Percentiles rank a stretch among this genome's conserved stretches.
phyloP scores from a whole-genome alignment of 2,113 vertebrate species.

The Pseudorasbora parva region DNA sequence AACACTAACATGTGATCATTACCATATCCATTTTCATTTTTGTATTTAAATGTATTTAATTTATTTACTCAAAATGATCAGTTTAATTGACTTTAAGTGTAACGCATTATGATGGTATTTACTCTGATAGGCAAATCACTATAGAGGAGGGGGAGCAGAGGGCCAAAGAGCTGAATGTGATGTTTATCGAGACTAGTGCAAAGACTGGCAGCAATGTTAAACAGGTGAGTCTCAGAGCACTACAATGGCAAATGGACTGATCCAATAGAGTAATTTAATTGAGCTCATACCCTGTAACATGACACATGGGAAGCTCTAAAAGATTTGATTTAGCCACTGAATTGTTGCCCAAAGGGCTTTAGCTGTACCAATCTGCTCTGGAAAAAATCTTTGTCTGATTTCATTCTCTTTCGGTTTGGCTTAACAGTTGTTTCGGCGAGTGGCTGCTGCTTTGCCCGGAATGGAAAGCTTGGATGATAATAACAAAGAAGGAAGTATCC shows the following conservation, averaged over 20 bases:
- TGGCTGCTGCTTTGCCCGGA: slow-evolving; percentile 80
- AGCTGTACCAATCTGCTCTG: slow-evolving; percentile 1
- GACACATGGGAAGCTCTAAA: slow-evolving; percentile 22
- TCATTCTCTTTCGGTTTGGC: slow-evolving; percentile 9
- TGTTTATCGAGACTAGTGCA: slow-evolving; percentile 89
- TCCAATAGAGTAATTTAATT: slow-evolving; percentile 32
- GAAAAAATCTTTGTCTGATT: slow-evolving; percentile 26
- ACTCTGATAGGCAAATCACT: slow-evolving; percentile 84
- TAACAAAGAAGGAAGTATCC: slow-evolving; percentile 85
- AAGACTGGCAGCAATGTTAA: slow-evolving; percentile 83
- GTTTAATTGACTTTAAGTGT: background rate
- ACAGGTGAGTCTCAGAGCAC: slow-evolving; percentile 69
- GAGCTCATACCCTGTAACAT: slow-evolving; percentile 30
- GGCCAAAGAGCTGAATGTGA: slow-evolving; percentile 91
- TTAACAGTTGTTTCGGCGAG: slow-evolving; percentile 78
- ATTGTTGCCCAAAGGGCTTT: slow-evolving; percentile 39
- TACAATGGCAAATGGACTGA: slow-evolving; percentile 26
- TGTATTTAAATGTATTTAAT: background rate
- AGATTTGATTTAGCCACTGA: slow-evolving; percentile 41
- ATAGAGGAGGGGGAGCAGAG: slow-evolving; percentile 91
- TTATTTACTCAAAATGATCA: background rate
- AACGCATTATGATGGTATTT: slow-evolving; percentile 42
- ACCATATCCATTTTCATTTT: background rate
- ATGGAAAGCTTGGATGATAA: slow-evolving; percentile 83
- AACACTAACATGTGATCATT: no score